phyloP scores from a whole-genome alignment of 2,888 invertebrate species.

The Laspeyria flexula region DNA sequence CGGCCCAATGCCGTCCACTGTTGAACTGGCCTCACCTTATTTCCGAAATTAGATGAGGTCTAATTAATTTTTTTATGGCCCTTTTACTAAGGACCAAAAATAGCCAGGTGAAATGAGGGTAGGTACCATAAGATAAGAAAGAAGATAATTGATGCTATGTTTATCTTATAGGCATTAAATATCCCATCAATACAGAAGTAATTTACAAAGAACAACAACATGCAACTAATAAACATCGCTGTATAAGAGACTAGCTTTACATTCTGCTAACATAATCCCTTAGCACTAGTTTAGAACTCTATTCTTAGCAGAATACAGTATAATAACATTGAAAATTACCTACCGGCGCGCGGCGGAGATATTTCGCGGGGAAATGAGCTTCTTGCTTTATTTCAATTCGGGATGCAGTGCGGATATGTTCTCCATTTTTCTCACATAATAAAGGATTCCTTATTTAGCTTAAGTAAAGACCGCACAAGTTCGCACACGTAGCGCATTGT shows the following conservation, averaged over 20 bases:
- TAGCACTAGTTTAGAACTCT: constrained; percentile 9
- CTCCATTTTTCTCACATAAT: constrained; percentile 38
- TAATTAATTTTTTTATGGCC: no score
- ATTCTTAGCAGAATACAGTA: constrained; percentile 3
- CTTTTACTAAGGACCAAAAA: no score
- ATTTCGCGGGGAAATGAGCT: constrained; percentile 8
- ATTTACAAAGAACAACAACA: neutral
- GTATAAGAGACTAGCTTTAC: no score
- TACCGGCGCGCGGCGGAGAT: constrained; percentile 5
- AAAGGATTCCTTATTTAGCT: constrained; percentile 33
- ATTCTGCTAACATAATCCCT: constrained; percentile 12
- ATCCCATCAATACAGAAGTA: no score
- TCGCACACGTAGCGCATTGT: constrained; percentile 42
- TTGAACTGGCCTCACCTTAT: no score
- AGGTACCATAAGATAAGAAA: no score
- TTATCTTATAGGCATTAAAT: no score
- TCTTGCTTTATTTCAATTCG: constrained; percentile 8
- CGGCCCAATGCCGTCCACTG: no score
- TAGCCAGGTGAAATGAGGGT: no score
- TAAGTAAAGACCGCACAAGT: constrained; percentile 42
- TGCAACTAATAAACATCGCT: neutral
- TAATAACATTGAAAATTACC: constrained; percentile 15
- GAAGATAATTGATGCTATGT: no score
- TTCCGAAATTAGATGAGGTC: no score
- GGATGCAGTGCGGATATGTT: constrained; percentile 13